Evolutionary conservation across 1,140 invertebrate species (phyloP), one percentile per base, ranked within the genome.

Genomic region (Chionoecetes opilio): DNA sequence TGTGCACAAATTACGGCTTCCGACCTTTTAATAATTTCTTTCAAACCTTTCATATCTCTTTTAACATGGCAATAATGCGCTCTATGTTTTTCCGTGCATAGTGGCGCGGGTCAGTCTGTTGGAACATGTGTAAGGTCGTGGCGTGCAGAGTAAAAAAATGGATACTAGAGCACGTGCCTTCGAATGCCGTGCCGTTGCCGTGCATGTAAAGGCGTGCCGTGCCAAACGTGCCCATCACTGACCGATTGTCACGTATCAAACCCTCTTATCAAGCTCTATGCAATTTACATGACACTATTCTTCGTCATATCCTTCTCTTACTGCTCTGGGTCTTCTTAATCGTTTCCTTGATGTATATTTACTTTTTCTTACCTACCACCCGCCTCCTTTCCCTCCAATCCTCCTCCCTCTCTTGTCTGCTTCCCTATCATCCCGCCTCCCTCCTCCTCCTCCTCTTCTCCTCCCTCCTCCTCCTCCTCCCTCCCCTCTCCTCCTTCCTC

Each of bases 91-190:
- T 75, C 32, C 46, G 26, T 1, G 63, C n/a, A 21, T 75, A 75
- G 21, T 75, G n/a, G 63, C 21, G 63, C 21, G 34, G 89, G 53
- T 35, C 89, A 34, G 31, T 75, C 89, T 91, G 26, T 75, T 53
- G 89, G 89, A 91, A 75, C 63, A 91, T 91, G 89, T 91, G 38
- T 75, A 91, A 91, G 63, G 46, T 53, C 26, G 41, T 75, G n/a
- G 89, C 89, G 89, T 91, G 89, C 53, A 75, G 46, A 26, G n/a
- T n/a, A n/a, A n/a, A n/a, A n/a, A n/a, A n/a, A n/a, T n/a, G n/a
- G n/a, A n/a, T n/a, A 38, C 46, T 0, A 35, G 35, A 34, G 14
- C 35, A 53, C 21, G 63, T 75, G 63, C 21, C n/a, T 26, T 17
- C n/a, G 0, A 26, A 5, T 26, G 63, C n/a, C 21, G 63, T 75